A percentile compares a stretch with the other conserved stretches of the same genome.
phyloP scores from a whole-genome alignment of 2,113 vertebrate genomes.

The Saccopteryx bilineata region DNA sequence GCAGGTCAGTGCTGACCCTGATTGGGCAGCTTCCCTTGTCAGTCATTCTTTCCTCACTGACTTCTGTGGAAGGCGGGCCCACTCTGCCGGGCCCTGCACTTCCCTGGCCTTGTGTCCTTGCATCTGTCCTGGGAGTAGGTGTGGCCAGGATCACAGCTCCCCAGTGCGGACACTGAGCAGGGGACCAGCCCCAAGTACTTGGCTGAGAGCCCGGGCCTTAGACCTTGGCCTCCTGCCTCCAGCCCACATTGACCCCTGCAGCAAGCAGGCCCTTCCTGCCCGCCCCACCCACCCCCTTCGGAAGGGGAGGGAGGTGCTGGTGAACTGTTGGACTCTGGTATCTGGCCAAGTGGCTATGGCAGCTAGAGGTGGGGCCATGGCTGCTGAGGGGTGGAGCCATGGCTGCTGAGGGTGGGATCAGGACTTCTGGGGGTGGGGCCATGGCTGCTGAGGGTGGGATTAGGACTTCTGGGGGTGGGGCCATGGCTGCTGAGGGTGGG shows the following conservation, averaged over 20 bases:
- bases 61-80: accelerated
- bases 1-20: background rate
- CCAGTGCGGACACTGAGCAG: background rate
- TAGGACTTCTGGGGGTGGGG: background rate
- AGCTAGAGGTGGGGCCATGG: no score
- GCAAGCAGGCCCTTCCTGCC: background rate
- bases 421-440: background rate
- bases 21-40: background rate
- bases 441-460: background rate
- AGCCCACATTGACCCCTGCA: background rate
- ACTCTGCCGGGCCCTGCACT: accelerated
- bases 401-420: accelerated
- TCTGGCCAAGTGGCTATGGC: no score
- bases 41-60: accelerated
- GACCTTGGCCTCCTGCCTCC: background rate
- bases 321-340: no score
- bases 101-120: background rate
- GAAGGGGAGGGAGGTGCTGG: background rate
- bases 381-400: background rate
- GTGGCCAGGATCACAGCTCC: background rate
- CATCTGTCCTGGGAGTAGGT: background rate
- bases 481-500: background rate
- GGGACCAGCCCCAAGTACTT: background rate
- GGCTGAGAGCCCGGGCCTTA: background rate
- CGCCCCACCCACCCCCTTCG: accelerated